Base-by-base conservation (phyloP, 1,140 invertebrate species). In the Dendroctonus ponderosae region DNA sequence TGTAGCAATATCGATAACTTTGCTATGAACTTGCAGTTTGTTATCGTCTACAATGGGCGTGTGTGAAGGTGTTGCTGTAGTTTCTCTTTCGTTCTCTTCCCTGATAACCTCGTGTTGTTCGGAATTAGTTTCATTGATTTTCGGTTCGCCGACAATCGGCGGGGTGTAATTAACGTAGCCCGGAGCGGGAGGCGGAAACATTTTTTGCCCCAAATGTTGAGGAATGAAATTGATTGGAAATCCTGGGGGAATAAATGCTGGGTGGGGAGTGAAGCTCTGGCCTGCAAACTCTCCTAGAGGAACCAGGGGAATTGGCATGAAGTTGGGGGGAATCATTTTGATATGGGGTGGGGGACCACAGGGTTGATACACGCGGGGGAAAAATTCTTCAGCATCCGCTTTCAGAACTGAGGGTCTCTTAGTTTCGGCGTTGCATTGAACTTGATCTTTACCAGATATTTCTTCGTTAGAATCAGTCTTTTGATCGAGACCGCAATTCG, bases 371-470 rank as follows among this genome's bases (percentile, higher is more conserved):
- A 70, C 66, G 44, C 74, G 66, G 5, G 77, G 78, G 5, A 79
- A 63, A 61, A 79, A 79, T 66, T 79, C 78, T 71, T 78, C 75
- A 5, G 78, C 78, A 64, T 79, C 77, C 6, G 76, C 69, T 69
- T 78, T 78, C n/a, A 78, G 68, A 11, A 68, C 54, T 9, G 67
- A 73, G 46, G 74, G 73, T 56, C 62, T 54, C 14, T 43, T 26
- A 14, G 8, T 8, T 8, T 62, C 52, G 15, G 63, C 12, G 11
- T 6, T 39, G 6, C 12, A 42, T 53, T 68, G 59, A 53, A 43
- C 57, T 48, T 62, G 50, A 12, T 48, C 26, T 26, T 26, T 26
- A 26, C 26, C 26, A 26, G 26, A 2, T 26, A 26, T 26, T 26
- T 46, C 50, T 37, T 57, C 57, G 51, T 38, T 51, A 40, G 44